Evolutionary conservation across 2,113 vertebrate species (phyloP), one percentile per base, ranked within the genome.

Genomic region (Thymallus thymallus): DNA sequence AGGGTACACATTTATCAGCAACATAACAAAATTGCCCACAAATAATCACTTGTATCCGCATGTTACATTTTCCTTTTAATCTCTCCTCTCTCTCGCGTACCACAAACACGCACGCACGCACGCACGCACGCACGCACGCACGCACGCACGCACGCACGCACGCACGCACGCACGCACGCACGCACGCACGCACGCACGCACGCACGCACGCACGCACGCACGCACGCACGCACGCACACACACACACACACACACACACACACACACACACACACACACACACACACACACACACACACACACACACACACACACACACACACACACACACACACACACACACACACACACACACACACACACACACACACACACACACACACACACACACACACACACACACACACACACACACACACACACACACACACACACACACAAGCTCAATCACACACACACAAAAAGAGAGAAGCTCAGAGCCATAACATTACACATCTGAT

Each of bases 291-390:
- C 23, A 51, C 62, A 68, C 65, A 66, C 61, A 74, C 10, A 64
- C 68, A 68, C 51, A 77, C 48, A 51, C 18, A 58, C 51, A 77
- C 62, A 64, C 60, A 64, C n/a, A n/a, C 55, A 72, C 70, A 62
- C 26, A 72, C 56, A 72, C 18, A 45, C 55, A 41, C 69, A 60
- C 1, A 83, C 72, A 69, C 77, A 77, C 74, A 77, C 75, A 58
- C 74, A 63, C 7, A 20, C 29, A 3, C 29, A n/a, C 55, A 72
- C 70, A 62, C 26, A 72, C 56, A 72, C 18, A 45, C 55, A 41
- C 69, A 60, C 1, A 83, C 72, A 69, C 77, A 77, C 74, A 77
- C 75, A 58, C 74, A 63, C 7, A 20, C 29, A 3, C 29, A n/a
- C 55, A 72, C 70, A 62, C 26, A 72, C 56, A 72, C 18, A 45